Evolutionary conservation across 2,113 vertebrate genomes (phyloP).

Genomic region (Salminus brasiliensis): DNA sequence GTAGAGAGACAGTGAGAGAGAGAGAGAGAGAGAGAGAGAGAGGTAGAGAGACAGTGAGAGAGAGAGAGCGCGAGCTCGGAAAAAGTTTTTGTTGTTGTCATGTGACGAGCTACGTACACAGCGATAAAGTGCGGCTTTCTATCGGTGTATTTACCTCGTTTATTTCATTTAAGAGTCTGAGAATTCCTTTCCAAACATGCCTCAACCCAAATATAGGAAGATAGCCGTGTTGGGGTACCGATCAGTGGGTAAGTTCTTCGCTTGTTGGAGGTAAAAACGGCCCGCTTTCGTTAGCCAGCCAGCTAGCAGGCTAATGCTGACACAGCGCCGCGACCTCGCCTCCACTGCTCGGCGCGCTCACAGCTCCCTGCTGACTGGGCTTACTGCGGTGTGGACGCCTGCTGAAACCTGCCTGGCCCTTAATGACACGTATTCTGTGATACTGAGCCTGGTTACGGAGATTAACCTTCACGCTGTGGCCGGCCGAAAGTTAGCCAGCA

Average conservation of each 20-base stretch:
- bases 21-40: too few relatives aligned
- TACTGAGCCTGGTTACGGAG: too few relatives aligned
- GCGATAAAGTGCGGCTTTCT: conserved; percentile 72
- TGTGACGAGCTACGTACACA: conserved; percentile 78
- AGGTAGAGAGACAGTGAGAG: too few relatives aligned
- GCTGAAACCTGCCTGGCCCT: too few relatives aligned
- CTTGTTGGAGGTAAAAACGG: conserved; percentile 18
- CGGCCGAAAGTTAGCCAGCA: not conserved
- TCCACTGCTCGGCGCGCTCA: too few relatives aligned
- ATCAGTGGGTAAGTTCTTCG: conserved; percentile 79
- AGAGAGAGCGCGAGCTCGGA: not conserved
- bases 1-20: too few relatives aligned
- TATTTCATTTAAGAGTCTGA: conserved; percentile 31
- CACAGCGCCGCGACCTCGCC: not conserved
- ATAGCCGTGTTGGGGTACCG: conserved; percentile 82
- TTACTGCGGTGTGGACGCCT: too few relatives aligned
- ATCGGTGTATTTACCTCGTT: conserved; percentile 59
- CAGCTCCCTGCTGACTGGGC: too few relatives aligned
- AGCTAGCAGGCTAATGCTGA: conserved; percentile 17
- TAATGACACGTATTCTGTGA: too few relatives aligned
- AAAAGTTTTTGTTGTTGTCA: conserved; percentile 82
- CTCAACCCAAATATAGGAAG: conserved; percentile 80
- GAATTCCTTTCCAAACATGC: conserved; percentile 64
- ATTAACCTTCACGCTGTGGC: too few relatives aligned
- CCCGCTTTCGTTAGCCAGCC: conserved; percentile 35